Base-by-base conservation (phyloP, 2,113 vertebrate genomes). In the Lepus timidus region DNA sequence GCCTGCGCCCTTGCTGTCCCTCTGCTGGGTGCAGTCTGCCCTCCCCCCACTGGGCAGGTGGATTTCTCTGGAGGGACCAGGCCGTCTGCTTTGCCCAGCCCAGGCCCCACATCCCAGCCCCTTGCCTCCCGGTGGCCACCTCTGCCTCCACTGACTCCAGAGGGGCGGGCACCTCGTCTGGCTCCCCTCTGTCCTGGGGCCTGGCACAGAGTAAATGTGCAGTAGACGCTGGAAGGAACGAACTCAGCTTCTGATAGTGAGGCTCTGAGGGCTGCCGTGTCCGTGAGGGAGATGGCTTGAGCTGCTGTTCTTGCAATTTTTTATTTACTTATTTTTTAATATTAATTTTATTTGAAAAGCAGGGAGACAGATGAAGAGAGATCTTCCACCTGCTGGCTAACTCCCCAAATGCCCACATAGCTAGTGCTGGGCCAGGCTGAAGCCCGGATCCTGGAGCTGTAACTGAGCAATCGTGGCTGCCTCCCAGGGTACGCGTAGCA, bases 81-180 rank as follows among this genome's bases (percentile, higher is more conserved):
- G 61, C 36, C 33, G 8, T 71, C 64, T 49, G 75, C 9, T 51
- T 52, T 1, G 2, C 55, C 29, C 61, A 39, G 27, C 13, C 1
- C 4, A 1, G 36, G n/a, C 51, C 44, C 58, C 22, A 11, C 12
- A 33, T 78, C 65, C 16, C 36, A 20, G 27, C 4, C 1, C 27
- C 71, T 0, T 6, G 22, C 58, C 52, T 25, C n/a, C 22, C 2
- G 27, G 27, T 12, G 20, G 19, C 27, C 29, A 31, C 29, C 0
- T 22, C 3, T 4, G 9, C 36, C 29, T 27, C 31, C 33, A 33
- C 20, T 1, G 2, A 25, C 55, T 17, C 31, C 0, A 1, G 58
- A 67, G 67, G 20, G 44, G 44, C 16, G 0, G 1, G 39, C 36
- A 20, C n/a, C 33, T 29, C 5, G 0, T 27, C 64, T 55, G 61